Evolutionary conservation across 2,888 invertebrate genomes (phyloP), one percentile per base, ranked within the genome.

Genomic region (Steinernema scapterisci): DNA sequence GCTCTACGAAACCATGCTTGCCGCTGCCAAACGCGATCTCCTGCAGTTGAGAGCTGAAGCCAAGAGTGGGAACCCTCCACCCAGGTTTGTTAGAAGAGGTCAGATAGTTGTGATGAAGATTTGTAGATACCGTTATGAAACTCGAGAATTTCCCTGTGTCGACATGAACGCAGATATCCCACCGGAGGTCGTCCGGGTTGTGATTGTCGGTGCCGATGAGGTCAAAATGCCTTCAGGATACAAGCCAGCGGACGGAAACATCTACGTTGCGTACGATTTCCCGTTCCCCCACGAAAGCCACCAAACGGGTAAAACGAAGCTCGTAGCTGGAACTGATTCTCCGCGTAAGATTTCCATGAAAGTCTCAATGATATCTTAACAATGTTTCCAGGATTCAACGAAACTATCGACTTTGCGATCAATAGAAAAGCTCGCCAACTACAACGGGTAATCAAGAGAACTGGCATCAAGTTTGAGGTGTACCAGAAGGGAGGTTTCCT

Each of bases 181-280:
- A 1, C 89, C 89, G 71, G 88, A 88, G 82, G 89, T 89, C 74
- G 76, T 90, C 45, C 89, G 89, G 77, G 70, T 90, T 52, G 87
- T 82, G 1, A 80, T 90, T 19, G 81, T 89, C 25, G 71, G 70
- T 31, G 76, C 82, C 38, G 78, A 77, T 21, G 76, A 80, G 13
- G 21, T 80, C 51, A 79, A 80, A 71, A 63, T 80, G 73, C 77
- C 82, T 2, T 80, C 82, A 11, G 82, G 82, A 16, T 80, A 82
- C 80, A 80, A 77, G 25, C 75, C 76, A 0, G 72, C 72, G 92
- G 80, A 80, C 72, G 76, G 74, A 25, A 71, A 73, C 94, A 0
- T 96, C 0, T 97, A 94, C 87, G 93, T 97, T 13, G 94, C 93
- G 87, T 92, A 93, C 85, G 95, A 96, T 87, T 94, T 97, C 88